phyloP scores from a whole-genome alignment of 2,888 invertebrate genomes.

The Leucania comma region DNA sequence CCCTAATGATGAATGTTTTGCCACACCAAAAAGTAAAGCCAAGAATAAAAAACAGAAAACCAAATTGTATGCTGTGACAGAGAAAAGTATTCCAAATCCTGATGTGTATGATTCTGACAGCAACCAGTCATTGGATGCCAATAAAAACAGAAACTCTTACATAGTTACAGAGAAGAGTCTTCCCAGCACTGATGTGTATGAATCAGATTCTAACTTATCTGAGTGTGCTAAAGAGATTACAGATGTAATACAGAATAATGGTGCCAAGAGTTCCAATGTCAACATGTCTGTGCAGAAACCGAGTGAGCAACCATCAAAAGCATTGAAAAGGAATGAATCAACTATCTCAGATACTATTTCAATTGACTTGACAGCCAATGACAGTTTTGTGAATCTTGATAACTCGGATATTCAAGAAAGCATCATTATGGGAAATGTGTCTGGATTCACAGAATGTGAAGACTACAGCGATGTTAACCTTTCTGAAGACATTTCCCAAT shows the following conservation, averaged over 20 bases:
- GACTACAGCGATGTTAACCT: constrained; percentile 70
- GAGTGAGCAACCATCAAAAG: constrained; percentile 42
- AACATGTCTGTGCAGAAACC: constrained; percentile 59
- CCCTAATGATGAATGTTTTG: constrained; percentile 80
- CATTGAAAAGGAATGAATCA: constrained; percentile 58
- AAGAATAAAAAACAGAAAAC: constrained; percentile 84
- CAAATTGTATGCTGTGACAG: constrained; percentile 81
- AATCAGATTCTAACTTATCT: constrained; percentile 88
- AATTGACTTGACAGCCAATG: constrained; percentile 78
- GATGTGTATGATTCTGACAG: constrained; percentile 92
- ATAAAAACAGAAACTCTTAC: constrained; percentile 75
- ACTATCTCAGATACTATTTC: constrained; percentile 56
- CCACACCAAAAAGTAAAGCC: constrained; percentile 87
- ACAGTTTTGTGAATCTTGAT: constrained; percentile 63
- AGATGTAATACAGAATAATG: constrained; percentile 55
- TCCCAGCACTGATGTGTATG: constrained; percentile 88
- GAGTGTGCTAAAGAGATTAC: constrained; percentile 70
- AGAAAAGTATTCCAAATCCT: constrained; percentile 81
- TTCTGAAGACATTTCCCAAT: constrained; percentile 70
- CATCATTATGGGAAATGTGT: constrained; percentile 85
- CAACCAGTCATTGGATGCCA: constrained; percentile 80
- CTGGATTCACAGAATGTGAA: constrained; percentile 77
- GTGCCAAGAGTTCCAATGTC: constrained; percentile 70
- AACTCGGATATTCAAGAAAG: constrained; percentile 77
- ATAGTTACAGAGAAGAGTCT: constrained; percentile 83